Base-by-base conservation (phyloP, 2,113 vertebrate species). In the Arenaria interpres region DNA sequence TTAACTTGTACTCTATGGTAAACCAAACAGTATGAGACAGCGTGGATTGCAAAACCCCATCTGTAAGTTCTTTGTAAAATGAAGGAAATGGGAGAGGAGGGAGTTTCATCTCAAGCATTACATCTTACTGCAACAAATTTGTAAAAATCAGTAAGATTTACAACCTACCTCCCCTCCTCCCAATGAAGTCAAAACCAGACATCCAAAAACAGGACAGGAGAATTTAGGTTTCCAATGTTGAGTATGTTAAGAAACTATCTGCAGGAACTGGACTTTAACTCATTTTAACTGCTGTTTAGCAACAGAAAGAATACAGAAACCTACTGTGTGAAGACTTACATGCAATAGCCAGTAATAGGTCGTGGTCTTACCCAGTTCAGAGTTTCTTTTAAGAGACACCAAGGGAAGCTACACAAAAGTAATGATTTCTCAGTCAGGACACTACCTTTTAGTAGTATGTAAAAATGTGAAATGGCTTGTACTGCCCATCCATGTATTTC, bases 11-110 rank as follows among this genome's bases (percentile, higher is more conserved):
- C 16, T 78, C 21, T 60, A 53, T 71, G 69, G 43, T 66, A 84
- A 77, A 92, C 45, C 35, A 93, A 93, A 83, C 83, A 90, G 66
- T 59, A 16, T 89, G 93, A 96, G 89, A 74, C 75, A 96, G 72
- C 50, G 14, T 27, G 74, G 92, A 82, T 92, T 93, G 86, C 74
- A 90, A 95, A 94, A 87, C 56, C 67, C 37, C 46, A 37, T 94
- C 91, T 94, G 82, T 93, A 93, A 64, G 50, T 90, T 94, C 88
- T 87, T 90, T 96, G 77, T 95, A 64, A 89, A 82, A 75, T 96
- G 85, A 62, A 84, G 92, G 83, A 96, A 95, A 77, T 89, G 43
- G 73, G 37, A 95, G 67, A 92, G 69, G 50, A 82, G 18, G 14
- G 69, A 95, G 32, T 87, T 94, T 85, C 46, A 41, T 82, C 43